Conservation (phyloP, 2,113 vertebrate genomes). For the Cyanistes caeruleus region DNA sequence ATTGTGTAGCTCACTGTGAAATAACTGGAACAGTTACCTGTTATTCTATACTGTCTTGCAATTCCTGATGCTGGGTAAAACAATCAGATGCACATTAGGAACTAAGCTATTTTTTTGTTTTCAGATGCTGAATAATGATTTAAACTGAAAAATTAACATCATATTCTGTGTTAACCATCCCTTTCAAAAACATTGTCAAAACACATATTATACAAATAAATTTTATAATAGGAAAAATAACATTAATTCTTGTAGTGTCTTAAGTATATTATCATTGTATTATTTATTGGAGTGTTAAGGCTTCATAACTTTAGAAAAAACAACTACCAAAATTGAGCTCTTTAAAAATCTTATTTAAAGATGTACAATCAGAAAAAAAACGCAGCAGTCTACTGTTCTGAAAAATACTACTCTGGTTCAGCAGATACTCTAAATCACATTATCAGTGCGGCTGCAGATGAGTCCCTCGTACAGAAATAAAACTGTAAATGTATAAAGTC, state of each 20-base stretch:
- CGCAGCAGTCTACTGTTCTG: not conserved
- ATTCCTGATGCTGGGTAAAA: not conserved
- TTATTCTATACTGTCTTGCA: not conserved
- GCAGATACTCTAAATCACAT: not conserved
- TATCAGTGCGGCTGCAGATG: not conserved
- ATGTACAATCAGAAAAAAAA: not conserved
- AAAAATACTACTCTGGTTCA: not conserved
- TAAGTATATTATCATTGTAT: not conserved
- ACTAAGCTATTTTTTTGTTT: not conserved
- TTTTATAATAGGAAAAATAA: not conserved
- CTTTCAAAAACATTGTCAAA: not conserved
- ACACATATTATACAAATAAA: not conserved
- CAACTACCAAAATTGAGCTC: not conserved
- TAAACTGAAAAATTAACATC: not conserved
- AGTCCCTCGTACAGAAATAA: not conserved
- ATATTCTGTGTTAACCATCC: not conserved
- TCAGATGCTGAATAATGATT: not conserved
- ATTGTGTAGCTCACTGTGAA: not conserved
- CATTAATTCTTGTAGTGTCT: not conserved
- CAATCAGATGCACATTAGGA: not conserved
- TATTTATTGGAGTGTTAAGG: not conserved
- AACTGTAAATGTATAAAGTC: not conserved
- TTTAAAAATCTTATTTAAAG: not conserved
- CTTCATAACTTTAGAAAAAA: not conserved
- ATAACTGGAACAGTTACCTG: not conserved